Base-by-base conservation (phyloP, 2,888 invertebrate genomes). In the Ophion slaviceki region DNA sequence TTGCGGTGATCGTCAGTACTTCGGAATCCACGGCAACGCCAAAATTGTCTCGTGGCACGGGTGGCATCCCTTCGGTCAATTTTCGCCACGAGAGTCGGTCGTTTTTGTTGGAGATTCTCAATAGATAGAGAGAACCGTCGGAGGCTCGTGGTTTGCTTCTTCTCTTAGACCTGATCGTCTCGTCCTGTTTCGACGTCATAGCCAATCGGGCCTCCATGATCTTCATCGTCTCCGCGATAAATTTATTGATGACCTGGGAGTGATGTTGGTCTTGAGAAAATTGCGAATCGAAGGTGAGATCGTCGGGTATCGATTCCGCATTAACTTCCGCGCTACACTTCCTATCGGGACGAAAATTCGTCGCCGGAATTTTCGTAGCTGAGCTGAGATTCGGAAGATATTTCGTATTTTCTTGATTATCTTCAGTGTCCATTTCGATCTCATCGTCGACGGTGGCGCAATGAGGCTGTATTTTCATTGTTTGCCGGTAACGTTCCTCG, bases 1-100 rank as follows among this genome's bases (percentile, higher is more conserved):
- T 86, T 59, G 94, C 89, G 53, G 92, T 92, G 45, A 95, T 87
- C 36, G 90, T 84, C n/a, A 93, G 82, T 36, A 94, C 89, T 68
- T 91, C 89, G 17, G 88, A 87, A 66, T 89, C 91, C 10, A 91
- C 72, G 10, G 90, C 89, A 28, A 79, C 11, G 28, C 62, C 47
- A n/a, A 28, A 36, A 14, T 84, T 62, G 70, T 94, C 89, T 70
- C 90, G 88, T 61, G 83, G 87, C 14, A 2, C 67, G 40, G 91
- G 92, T 24, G 84, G 83, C 47, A 76, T 75, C 45, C 88, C 89
- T 7, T 87, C 87, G 57, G 90, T 89, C 45, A 93, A 80, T 59
- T 90, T 76, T 75, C 72, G 86, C 91, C 92, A 92, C 7, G 90
- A 87, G 32, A 91, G 78, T 40, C 92, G 90, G 24, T 82, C 84